Evolutionary conservation across 2,888 invertebrate genomes (phyloP).

Genomic region (Polydrusus tereticollis): DNA sequence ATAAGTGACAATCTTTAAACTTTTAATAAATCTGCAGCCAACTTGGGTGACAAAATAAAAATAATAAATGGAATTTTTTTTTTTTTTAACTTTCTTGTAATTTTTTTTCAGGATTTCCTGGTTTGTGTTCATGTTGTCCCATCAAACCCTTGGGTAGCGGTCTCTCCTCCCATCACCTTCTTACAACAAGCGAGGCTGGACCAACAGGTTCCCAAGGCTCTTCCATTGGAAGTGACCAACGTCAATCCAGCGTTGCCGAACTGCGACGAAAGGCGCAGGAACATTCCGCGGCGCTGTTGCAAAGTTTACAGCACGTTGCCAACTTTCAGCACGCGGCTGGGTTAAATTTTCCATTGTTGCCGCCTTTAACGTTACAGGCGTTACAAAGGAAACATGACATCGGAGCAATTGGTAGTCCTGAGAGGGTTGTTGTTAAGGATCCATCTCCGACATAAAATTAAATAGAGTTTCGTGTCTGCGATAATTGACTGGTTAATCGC

Average conservation of each 20-base stretch:
- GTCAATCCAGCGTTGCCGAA: conserved; percentile 91
- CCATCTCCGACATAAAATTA: conserved; percentile 40
- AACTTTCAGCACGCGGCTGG: conserved; percentile 74
- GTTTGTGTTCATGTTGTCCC: conserved; percentile 85
- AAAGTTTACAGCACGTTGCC: conserved; percentile 77
- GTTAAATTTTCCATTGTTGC: conserved; percentile 69
- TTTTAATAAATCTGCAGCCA: no score
- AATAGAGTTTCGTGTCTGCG: neutral
- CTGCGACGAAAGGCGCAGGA: conserved; percentile 93
- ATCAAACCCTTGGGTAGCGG: conserved; percentile 71
- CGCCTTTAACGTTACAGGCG: conserved; percentile 66
- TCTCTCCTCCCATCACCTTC: conserved; percentile 54
- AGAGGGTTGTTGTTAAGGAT: conserved; percentile 38
- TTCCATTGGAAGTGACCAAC: conserved; percentile 72
- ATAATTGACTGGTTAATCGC: neutral
- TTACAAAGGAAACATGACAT: conserved; percentile 62
- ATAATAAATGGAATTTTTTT: no score
- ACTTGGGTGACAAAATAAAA: no score
- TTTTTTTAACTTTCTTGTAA: no score
- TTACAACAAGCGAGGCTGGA: conserved; percentile 62
- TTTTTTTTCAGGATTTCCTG: conserved; percentile 76
- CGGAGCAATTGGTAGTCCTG: conserved; percentile 49
- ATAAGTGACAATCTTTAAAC: no score
- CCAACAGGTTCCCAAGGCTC: conserved; percentile 61
- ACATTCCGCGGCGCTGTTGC: conserved; percentile 89